phyloP scores from a whole-genome alignment of 1,140 invertebrate genomes.

The Heterodera carotae region DNA sequence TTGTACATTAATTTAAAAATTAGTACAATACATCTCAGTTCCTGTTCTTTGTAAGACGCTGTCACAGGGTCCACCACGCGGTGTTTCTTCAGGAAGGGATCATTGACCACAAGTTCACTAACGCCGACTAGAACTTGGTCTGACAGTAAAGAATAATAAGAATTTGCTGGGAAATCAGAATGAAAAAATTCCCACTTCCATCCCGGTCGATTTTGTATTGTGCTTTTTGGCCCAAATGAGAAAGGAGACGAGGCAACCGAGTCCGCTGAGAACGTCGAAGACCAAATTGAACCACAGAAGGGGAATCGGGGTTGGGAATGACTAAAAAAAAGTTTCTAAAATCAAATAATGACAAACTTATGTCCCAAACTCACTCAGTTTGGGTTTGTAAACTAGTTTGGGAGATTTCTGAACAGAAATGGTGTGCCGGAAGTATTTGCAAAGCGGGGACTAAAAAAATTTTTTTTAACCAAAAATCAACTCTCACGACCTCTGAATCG shows the following conservation, averaged over 20 bases:
- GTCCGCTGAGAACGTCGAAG: conserved; percentile 29
- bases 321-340: conserved; percentile 8
- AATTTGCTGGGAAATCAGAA: no score
- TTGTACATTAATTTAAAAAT: not conserved
- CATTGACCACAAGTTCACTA: conserved; percentile 20
- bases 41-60: conserved; percentile 16
- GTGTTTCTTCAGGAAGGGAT: conserved; percentile 18
- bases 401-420: not conserved
- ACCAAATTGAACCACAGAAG: conserved; percentile 23
- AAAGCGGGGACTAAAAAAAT: not conserved
- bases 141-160: not conserved
- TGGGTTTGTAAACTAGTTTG: conserved; percentile 5
- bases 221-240: conserved; percentile 19
- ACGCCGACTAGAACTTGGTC: conserved; percentile 31
- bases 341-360: not conserved
- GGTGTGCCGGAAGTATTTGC: conserved; percentile 19
- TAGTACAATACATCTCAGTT: conserved; percentile 27
- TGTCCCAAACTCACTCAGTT: conserved; percentile 16
- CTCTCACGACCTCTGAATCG: no score
- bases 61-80: not conserved
- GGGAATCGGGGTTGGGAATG: conserved; percentile 21
- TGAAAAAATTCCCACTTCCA: conserved; percentile 19
- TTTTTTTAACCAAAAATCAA: no score
- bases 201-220: conserved; percentile 24
- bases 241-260: conserved; percentile 22